Percentiles rank a stretch among this genome's conserved stretches.
Evolutionary conservation across 2,113 vertebrate genomes (phyloP).

Genomic region (Leptobrachium leishanense): DNA sequence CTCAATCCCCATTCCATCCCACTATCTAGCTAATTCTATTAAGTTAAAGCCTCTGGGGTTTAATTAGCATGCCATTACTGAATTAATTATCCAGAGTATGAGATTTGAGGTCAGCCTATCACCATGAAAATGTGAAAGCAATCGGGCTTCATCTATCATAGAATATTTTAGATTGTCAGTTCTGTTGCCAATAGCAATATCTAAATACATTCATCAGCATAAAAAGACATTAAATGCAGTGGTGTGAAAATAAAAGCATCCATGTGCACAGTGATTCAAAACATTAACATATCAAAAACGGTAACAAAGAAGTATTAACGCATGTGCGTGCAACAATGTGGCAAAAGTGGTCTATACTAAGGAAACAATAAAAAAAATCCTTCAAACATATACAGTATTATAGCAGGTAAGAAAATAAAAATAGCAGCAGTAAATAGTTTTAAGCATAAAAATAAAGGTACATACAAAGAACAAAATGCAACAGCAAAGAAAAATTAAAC

Average conservation of each 20-base stretch:
- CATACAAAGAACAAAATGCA: neutral
- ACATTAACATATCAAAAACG: neutral
- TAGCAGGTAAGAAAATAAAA: too few relatives aligned
- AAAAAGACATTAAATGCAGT: too few relatives aligned
- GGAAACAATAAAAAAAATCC: too few relatives aligned
- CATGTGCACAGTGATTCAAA: neutral
- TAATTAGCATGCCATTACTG: neutral
- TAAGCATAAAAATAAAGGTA: too few relatives aligned
- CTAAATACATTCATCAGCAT: neutral
- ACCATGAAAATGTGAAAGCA: neutral
- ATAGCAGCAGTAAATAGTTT: too few relatives aligned
- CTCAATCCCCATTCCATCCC: neutral
- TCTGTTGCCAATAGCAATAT: neutral
- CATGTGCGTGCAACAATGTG: too few relatives aligned
- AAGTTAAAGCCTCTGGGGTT: neutral
- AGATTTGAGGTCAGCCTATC: neutral
- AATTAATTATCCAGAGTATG: conserved; percentile 3
- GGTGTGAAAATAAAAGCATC: neutral
- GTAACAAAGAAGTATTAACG: too few relatives aligned
- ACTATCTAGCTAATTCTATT: neutral
- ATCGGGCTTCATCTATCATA: neutral
- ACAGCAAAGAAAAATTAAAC: neutral
- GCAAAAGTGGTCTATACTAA: too few relatives aligned
- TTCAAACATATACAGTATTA: too few relatives aligned
- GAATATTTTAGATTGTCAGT: neutral